Evolutionary conservation across 2,888 invertebrate genomes (phyloP), one percentile per base, ranked within the genome.

Genomic region (Baccha elongata): DNA sequence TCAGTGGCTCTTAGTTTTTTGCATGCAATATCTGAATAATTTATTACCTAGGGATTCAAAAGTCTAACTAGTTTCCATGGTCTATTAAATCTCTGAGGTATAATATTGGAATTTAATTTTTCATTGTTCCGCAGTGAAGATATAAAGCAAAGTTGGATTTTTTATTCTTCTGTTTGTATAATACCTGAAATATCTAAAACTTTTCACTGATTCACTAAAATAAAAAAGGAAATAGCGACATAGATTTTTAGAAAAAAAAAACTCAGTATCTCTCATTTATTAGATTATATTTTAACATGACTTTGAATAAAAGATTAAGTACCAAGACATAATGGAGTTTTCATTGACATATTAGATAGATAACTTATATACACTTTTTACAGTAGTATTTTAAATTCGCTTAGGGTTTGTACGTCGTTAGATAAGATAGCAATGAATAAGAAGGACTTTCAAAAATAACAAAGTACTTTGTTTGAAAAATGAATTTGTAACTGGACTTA

Each of bases 1-100:
- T 65, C 37, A 35, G 19, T 53, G 55, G 65, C 60, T 65, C 64
- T 17, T 35, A 48, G 53, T 67, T 67, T 53, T 73, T 60, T 50
- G 21, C 44, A 26, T 67, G 58, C 50, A 69, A 50, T 75, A 55
- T 65, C 55, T 75, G 75, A 75, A 81, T 81, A 75, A 81, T 75
- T 81, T 81, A 81, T 71, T 71, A 67, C 65, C 58, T 40, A 29
- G 35, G 58, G 68, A 69, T 52, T 64, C 52, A 52, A 37, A 53
- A 40, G 55, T 52, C 75, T 71, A 71, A 71, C 81, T 81, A 75
- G 69, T 75, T 65, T 52, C 10, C 58, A 58, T 65, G 75, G 81
- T 75, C 75, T 71, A 65, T 75, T 71, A 71, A 81, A 69, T 69
- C 68, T 46, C 68, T 48, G 35, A 46, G 53, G 64, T 64, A 52